Evolutionary conservation across 2,888 invertebrate genomes (phyloP).

Genomic region (Entomobrya multifasciata): DNA sequence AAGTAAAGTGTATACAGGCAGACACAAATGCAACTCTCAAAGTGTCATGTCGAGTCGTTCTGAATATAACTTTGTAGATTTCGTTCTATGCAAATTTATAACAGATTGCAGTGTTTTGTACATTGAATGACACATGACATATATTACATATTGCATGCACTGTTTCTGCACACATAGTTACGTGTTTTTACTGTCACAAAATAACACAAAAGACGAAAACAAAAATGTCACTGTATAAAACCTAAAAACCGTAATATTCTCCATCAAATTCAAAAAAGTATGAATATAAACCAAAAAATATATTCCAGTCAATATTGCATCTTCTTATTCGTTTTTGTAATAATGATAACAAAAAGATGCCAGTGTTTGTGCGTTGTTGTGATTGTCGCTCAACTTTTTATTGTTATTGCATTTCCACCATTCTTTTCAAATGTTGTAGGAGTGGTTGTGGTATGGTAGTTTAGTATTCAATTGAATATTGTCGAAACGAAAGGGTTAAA

Average conservation of each 20-base stretch:
- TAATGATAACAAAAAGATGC: no score
- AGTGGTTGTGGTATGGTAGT: constrained; percentile 59
- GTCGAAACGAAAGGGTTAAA: neutral
- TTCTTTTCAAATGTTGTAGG: constrained; percentile 56
- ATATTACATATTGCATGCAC: neutral
- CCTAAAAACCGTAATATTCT: no score
- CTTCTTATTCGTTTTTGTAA: no score
- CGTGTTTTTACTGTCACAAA: no score
- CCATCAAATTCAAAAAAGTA: no score
- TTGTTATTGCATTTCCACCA: constrained; percentile 14
- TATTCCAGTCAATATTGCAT: no score
- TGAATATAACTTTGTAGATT: constrained; percentile 2
- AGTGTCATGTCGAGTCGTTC: no score
- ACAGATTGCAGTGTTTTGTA: constrained; percentile 37
- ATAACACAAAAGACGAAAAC: no score
- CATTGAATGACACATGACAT: neutral
- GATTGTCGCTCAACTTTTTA: neutral
- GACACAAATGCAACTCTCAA: neutral
- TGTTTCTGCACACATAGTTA: neutral
- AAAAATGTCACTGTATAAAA: no score
- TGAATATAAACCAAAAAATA: no score
- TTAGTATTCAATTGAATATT: neutral
- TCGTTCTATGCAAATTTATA: constrained; percentile 73
- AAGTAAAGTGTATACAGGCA: neutral
- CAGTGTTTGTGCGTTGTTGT: neutral